Conservation (phyloP, 2,888 invertebrate species). For the Andrena praecox region DNA sequence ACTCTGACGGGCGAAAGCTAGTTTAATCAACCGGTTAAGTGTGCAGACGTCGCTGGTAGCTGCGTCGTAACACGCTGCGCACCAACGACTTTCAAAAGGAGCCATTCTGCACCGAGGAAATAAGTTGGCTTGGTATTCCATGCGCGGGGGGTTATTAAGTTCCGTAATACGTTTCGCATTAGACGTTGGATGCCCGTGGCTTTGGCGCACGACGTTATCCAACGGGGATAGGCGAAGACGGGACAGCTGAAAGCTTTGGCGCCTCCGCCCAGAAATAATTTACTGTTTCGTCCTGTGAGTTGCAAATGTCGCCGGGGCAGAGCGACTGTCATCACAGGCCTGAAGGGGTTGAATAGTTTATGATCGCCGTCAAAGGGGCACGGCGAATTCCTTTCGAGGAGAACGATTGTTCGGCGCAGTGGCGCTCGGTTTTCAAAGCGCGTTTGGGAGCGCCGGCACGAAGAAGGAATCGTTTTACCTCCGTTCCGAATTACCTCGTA, state of each 20-base stretch:
- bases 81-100: not conserved
- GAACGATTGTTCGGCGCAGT: constrained; percentile 7
- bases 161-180: not conserved
- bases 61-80: not conserved
- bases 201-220: not conserved
- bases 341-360: constrained; percentile 55
- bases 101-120: not conserved
- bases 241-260: constrained; percentile 59
- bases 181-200: not conserved
- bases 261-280: constrained; percentile 65
- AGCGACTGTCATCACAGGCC: constrained; percentile 39
- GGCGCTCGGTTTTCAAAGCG: constrained; percentile 26
- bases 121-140: not conserved
- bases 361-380: constrained; percentile 47
- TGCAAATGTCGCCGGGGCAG: constrained; percentile 57
- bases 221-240: constrained; percentile 16
- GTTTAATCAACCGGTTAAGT: constrained; percentile 15
- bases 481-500: not conserved
- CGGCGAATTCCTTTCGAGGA: constrained; percentile 25
- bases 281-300: constrained; percentile 66
- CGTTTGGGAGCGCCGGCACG: not conserved
- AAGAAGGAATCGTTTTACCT: constrained; percentile 23
- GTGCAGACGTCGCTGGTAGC: constrained; percentile 3
- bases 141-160: not conserved
- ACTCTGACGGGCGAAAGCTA: not conserved